A percentile compares a stretch with the other conserved stretches of the same genome.
Conservation (phyloP, 92 coral and sea anemone genomes). For the Porites lobata region DNA sequence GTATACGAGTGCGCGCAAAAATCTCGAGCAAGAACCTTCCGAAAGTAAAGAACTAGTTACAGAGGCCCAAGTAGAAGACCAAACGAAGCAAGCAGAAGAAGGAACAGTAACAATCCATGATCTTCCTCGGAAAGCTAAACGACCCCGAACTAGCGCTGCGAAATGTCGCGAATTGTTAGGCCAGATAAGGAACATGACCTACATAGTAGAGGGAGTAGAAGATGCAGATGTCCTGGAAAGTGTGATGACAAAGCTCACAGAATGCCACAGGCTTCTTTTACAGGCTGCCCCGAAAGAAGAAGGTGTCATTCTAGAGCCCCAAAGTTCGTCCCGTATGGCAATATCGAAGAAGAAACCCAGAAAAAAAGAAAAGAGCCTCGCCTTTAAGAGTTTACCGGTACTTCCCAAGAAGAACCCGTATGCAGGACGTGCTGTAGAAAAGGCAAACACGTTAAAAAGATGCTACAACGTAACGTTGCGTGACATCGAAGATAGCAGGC, state of each 20-base stretch:
- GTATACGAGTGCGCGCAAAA: not conserved
- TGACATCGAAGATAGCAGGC: not conserved
- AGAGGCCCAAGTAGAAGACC: not conserved
- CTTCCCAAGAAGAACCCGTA: conserved; percentile 3
- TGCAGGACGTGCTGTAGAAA: conserved; percentile 23
- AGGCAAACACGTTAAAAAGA: conserved; percentile 13
- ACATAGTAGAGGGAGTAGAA: not conserved
- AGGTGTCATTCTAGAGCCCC: conserved; percentile 14
- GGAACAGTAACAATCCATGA: not conserved
- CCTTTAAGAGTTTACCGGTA: conserved; percentile 13
- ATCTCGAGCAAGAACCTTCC: not conserved
- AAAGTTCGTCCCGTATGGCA: no score
- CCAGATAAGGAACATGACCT: conserved; percentile 16
- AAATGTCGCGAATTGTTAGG: conserved; percentile 21
- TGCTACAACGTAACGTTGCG: not conserved
- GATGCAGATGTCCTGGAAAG: not conserved
- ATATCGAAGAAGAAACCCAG: not conserved
- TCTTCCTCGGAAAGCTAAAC: not conserved
- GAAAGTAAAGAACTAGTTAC: not conserved
- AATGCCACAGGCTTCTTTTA: not conserved
- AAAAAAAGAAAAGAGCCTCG: not conserved
- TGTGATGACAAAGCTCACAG: not conserved
- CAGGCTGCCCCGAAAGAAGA: conserved; percentile 7
- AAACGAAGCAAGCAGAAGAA: no score
- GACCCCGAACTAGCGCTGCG: conserved; percentile 7